Base-by-base conservation (phyloP, 2,888 invertebrate genomes). In the Euclidia mi region DNA sequence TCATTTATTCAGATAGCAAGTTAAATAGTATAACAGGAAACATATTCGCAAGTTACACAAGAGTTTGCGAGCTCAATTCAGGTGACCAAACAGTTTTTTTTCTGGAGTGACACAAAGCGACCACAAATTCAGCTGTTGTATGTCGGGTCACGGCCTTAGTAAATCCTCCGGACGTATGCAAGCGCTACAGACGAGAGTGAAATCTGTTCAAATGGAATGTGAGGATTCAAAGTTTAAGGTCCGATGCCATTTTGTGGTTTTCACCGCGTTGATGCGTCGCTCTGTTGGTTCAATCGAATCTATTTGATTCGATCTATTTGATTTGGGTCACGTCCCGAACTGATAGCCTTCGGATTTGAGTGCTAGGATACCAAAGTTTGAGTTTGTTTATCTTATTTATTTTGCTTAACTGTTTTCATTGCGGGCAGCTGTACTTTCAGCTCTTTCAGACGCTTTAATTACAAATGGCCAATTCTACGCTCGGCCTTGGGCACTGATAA, bases 111-210 rank as follows among this genome's bases (percentile, higher is more conserved):
- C 61, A 76, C 61, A 76, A 73, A 74, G 71, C 70, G 62, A 59
- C 65, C 62, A 64, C 64, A 67, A 79, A 76, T 70, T 70, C 69
- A 51, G 18, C 50, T 60, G 69, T 64, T 63, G 71, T 75, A 82
- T 85, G 86, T 78, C 57, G 65, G 85, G 82, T 84, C 85, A 84
- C 81, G 84, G 68, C 68, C 73, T 65, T 52, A 53, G 47, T 75
- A 85, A 86, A 88, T 79, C 87, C 83, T 46, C 61, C 50, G 73
- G 84, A 85, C 86, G 71, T 87, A 87, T 86, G 85, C 74, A 73
- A 67, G 73, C 64, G 71, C 66, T 71, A 69, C 76, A 62, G 41
- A 59, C 79, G 70, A 71, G 59, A 78, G 67, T 62, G 67, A 77
- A 77, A 79, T 81, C 78, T 76, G 82, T 80, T 79, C 73, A 69